Evolutionary conservation across 2,113 vertebrate species (phyloP).

Genomic region (Nibea albiflora): DNA sequence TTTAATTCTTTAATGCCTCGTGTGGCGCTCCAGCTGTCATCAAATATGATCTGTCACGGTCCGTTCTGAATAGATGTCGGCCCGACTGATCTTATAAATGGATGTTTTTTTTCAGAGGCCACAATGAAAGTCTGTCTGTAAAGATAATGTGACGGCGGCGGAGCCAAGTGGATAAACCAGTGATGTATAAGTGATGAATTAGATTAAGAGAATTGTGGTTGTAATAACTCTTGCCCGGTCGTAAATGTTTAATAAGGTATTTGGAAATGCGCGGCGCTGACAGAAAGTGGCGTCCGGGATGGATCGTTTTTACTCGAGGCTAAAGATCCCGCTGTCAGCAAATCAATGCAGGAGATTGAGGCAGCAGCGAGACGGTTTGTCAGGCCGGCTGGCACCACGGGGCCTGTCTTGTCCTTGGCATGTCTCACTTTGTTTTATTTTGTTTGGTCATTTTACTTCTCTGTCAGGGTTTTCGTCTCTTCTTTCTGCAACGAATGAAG

Average conservation of each 20-base stretch:
- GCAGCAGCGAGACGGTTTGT: constrained; percentile 50
- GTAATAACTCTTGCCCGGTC: constrained; percentile 41
- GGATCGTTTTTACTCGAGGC: constrained; percentile 46
- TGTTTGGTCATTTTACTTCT: constrained; percentile 39
- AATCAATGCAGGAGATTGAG: constrained; percentile 56
- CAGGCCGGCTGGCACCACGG: constrained; percentile 29
- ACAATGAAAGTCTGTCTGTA: constrained; percentile 20
- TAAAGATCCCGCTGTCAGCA: constrained; percentile 59
- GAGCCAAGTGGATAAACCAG: constrained; percentile 40
- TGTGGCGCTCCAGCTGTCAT: neutral
- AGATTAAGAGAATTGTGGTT: constrained; percentile 38
- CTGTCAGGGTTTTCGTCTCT: constrained; percentile 20
- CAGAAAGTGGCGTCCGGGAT: constrained; percentile 38
- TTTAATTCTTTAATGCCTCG: constrained; percentile 22
- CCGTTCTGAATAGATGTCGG: neutral
- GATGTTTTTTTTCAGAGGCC: constrained; percentile 35
- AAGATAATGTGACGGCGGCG: constrained; percentile 30
- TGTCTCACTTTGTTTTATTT: constrained; percentile 50
- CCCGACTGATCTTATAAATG: constrained; percentile 11
- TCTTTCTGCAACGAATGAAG: neutral
- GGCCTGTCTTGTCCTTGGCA: constrained; percentile 45
- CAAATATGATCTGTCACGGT: neutral
- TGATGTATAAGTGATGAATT: constrained; percentile 54
- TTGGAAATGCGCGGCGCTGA: constrained; percentile 50
- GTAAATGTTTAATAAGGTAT: constrained; percentile 65